phyloP scores from a whole-genome alignment of 2,888 invertebrate genomes.

The Agrilus mali region DNA sequence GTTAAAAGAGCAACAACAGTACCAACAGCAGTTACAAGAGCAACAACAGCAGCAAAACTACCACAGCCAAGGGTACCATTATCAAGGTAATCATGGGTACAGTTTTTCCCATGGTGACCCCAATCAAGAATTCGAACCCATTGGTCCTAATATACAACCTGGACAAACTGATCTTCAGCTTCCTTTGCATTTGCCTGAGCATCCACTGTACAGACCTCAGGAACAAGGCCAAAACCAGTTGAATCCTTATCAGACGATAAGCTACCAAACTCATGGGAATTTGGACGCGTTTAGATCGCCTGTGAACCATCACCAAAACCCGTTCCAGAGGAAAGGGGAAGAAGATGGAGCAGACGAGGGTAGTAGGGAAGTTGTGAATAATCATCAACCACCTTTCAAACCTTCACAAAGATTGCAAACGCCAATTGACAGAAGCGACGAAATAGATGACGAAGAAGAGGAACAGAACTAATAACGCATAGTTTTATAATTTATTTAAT shows the following conservation, averaged over 20 bases:
- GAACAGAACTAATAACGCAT: constrained; percentile 1
- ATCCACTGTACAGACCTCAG: constrained; percentile 17
- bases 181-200: constrained; percentile 26
- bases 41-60: constrained; percentile 5
- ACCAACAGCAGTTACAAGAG: constrained; percentile 2
- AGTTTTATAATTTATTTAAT: constrained; percentile 2
- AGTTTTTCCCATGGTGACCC: constrained; percentile 2
- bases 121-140: constrained; percentile 4
- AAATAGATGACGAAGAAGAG: constrained; percentile 2
- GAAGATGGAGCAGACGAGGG: not conserved
- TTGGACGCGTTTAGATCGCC: constrained; percentile 1
- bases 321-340: constrained; percentile 4
- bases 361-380: not conserved
- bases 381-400: not conserved
- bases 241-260: not conserved
- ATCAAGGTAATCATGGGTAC: constrained; percentile 1
- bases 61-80: constrained; percentile 4
- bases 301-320: constrained; percentile 1
- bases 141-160: constrained; percentile 21
- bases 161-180: constrained; percentile 27
- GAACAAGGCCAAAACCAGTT: not conserved
- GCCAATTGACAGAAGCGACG: not conserved
- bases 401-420: too few relatives aligned
- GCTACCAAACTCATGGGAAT: not conserved
- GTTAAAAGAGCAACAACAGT: constrained; percentile 1